These are phyloP conservation scores for Conchocele bisecta DNA, from an alignment of 2,888 invertebrate genomes.

Conservation along the genomic window DNA sequence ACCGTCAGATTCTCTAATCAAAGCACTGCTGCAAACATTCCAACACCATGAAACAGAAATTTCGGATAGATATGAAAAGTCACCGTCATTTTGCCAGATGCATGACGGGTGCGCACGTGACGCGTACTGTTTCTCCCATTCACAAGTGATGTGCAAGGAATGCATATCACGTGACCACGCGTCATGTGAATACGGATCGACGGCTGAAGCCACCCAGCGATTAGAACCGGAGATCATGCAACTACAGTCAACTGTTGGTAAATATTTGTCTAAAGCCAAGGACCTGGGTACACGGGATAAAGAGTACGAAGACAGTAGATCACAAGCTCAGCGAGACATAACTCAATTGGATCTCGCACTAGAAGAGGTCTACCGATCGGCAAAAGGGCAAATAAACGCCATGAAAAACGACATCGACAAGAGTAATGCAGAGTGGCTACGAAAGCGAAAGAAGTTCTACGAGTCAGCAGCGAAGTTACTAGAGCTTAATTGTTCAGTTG, in stretches of 20 bases:
- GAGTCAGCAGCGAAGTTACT: conserved; percentile 27
- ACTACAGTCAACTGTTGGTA: conserved; percentile 1
- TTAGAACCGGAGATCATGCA: conserved; percentile 27
- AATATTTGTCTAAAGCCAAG: conserved; percentile 25
- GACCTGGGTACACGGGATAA: conserved; percentile 34
- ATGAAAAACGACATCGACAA: conserved; percentile 24
- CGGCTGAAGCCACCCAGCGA: conserved; percentile 24
- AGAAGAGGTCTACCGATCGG: conserved; percentile 25
- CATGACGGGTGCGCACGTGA: conserved; percentile 37
- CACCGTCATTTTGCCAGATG: conserved; percentile 6
- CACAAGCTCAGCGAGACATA: conserved; percentile 15
- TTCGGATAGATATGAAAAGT: conserved; percentile 3
- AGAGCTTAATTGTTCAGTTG: conserved; percentile 28
- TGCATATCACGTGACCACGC: conserved; percentile 43
- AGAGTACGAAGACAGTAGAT: conserved; percentile 26
- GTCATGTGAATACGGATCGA: conserved; percentile 32
- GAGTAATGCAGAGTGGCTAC: conserved; percentile 16
- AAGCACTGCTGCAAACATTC: conserved; percentile 32
- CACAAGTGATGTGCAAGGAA: conserved; percentile 45
- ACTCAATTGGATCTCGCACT: conserved; percentile 16
- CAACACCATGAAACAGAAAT: conserved; percentile 14
- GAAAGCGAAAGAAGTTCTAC: conserved; percentile 36
- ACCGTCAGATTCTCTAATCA: conserved; percentile 30
- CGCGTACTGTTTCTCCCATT: conserved; percentile 48
- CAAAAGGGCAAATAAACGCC: conserved; percentile 32